A percentile compares a stretch with the other conserved stretches of the same genome.
phyloP scores from a whole-genome alignment of 92 coral and sea anemone genomes.

The Porites evermanni region DNA sequence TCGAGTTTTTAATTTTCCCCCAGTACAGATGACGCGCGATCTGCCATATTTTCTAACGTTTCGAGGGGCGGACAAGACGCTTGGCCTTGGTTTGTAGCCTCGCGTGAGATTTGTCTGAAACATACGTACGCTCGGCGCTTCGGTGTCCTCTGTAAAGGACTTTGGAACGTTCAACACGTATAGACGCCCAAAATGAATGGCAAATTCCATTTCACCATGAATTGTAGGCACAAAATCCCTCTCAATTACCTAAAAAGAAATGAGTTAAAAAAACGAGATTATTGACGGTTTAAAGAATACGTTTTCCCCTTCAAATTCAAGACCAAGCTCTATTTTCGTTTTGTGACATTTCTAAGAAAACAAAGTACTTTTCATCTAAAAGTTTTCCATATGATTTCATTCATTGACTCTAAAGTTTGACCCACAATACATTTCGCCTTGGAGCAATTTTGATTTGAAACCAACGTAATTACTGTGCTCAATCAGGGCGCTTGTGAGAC shows the following conservation, averaged over 20 bases:
- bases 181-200: conserved; percentile 90
- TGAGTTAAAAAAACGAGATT: too few relatives aligned
- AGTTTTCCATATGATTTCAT: too few relatives aligned
- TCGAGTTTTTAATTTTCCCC: conserved; percentile 3
- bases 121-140: conserved; percentile 78
- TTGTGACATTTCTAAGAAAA: too few relatives aligned
- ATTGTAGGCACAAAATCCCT: conserved; percentile 80
- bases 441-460: too few relatives aligned
- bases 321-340: too few relatives aligned
- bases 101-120: conserved; percentile 79
- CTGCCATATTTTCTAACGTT: conserved; percentile 17
- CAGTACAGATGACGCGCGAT: background rate
- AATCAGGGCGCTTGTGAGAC: too few relatives aligned
- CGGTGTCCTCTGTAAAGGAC: conserved; percentile 92
- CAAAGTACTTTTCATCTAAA: too few relatives aligned
- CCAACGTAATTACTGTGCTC: too few relatives aligned
- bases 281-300: too few relatives aligned
- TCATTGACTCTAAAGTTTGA: too few relatives aligned
- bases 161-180: conserved; percentile 91
- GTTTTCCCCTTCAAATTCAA: too few relatives aligned
- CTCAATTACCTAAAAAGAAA: conserved; percentile 57
- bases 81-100: conserved; percentile 57
- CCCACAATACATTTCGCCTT: too few relatives aligned
- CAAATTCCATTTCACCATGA: conserved; percentile 89
- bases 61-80: conserved; percentile 30